Evolutionary conservation across 1,140 invertebrate genomes (phyloP).

Genomic region (Ips nitidus): DNA sequence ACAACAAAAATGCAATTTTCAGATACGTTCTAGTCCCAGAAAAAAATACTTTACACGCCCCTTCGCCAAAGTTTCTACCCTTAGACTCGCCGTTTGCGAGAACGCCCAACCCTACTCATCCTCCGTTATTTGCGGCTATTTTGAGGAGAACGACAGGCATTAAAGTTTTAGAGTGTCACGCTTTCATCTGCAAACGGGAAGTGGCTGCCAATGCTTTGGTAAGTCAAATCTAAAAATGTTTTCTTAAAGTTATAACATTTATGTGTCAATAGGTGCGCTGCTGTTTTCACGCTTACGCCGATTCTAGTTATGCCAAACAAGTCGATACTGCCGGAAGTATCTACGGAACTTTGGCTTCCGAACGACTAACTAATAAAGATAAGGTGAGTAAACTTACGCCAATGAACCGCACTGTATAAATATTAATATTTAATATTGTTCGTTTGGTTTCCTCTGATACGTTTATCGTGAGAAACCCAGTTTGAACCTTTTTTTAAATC

Average conservation of each 20-base stretch:
- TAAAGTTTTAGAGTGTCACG: slow-evolving; percentile 98
- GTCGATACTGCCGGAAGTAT: slow-evolving; percentile 64
- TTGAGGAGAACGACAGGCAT: slow-evolving; percentile 94
- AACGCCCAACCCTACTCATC: slow-evolving; percentile 81
- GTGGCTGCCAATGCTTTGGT: slow-evolving; percentile 87
- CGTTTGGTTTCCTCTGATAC: not conserved
- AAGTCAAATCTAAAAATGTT: slow-evolving; percentile 6
- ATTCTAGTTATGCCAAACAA: slow-evolving; percentile 87
- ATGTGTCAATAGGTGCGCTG: slow-evolving; percentile 66
- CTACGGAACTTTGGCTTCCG: slow-evolving; percentile 54
- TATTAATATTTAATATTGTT: slow-evolving; percentile 7
- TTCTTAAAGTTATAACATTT: not conserved
- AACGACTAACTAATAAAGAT: slow-evolving; percentile 48
- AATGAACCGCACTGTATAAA: slow-evolving; percentile 14
- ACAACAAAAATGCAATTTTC: not conserved
- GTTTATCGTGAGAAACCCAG: not conserved
- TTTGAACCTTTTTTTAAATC: not conserved
- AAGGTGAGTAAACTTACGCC: slow-evolving; percentile 45
- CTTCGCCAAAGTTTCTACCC: slow-evolving; percentile 86
- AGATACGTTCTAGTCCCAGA: slow-evolving; percentile 62
- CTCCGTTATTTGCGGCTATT: slow-evolving; percentile 96
- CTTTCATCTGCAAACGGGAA: slow-evolving; percentile 96
- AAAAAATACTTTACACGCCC: slow-evolving; percentile 54
- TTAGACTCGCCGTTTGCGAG: slow-evolving; percentile 94
- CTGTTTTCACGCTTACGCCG: slow-evolving; percentile 94